A percentile compares a stretch with the other conserved stretches of the same genome.
Conservation (phyloP, 2,113 vertebrate genomes). For the Podarcis muralis region DNA sequence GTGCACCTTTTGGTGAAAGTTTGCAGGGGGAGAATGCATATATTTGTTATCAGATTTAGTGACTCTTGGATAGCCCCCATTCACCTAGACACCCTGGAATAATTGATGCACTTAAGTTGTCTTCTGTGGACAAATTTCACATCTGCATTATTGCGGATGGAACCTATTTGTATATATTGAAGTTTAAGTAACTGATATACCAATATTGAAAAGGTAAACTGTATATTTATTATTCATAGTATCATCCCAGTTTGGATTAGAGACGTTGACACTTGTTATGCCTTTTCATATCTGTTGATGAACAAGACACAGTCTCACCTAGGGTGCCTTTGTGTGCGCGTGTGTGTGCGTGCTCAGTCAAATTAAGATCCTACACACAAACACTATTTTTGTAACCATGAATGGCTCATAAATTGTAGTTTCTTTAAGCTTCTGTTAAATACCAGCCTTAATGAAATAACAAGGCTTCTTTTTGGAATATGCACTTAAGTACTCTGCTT, state of each 20-base stretch:
- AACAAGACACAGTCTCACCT: conserved; percentile 75
- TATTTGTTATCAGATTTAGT: conserved; percentile 34
- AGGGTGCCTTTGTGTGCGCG: conserved; percentile 75
- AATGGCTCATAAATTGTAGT: conserved; percentile 35
- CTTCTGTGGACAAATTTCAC: conserved; percentile 52
- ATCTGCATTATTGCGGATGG: conserved; percentile 60
- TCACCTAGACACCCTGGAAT: conserved; percentile 48
- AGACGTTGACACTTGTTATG: conserved; percentile 57
- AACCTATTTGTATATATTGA: conserved; percentile 81
- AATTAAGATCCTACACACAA: conserved; percentile 50
- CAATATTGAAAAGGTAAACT: conserved; percentile 71
- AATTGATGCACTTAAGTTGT: conserved; percentile 59
- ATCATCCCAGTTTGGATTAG: conserved; percentile 51
- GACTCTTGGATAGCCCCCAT: conserved; percentile 59
- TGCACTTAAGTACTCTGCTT: neutral
- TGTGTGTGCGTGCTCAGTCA: conserved; percentile 56
- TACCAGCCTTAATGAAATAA: conserved; percentile 31
- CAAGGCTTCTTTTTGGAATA: conserved; percentile 34
- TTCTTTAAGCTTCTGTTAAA: conserved; percentile 54
- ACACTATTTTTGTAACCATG: conserved; percentile 77
- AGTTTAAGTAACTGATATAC: conserved; percentile 73
- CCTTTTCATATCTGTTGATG: conserved; percentile 67
- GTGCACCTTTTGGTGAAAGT: conserved; percentile 54
- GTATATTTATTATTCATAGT: conserved; percentile 78
- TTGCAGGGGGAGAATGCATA: conserved; percentile 9